Percentiles rank a stretch among this genome's conserved stretches.
Evolutionary conservation across 2,888 invertebrate genomes (phyloP).

Genomic region (Lasioglossum calceatum): DNA sequence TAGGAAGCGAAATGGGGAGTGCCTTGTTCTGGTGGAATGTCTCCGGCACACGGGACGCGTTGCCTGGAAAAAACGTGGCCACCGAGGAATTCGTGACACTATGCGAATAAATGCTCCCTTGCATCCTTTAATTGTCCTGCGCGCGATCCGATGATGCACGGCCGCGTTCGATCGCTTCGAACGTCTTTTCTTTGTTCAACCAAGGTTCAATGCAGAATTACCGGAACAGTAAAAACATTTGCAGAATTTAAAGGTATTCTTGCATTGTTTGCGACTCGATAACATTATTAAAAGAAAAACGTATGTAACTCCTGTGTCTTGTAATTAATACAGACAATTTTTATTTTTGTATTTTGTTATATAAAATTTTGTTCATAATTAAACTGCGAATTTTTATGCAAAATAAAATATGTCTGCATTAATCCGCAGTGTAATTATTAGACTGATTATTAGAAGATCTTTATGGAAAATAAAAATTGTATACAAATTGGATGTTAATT

Average conservation of each 20-base stretch:
- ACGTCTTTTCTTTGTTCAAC: not conserved
- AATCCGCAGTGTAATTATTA: no score
- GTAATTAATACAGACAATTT: no score
- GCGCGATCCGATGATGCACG: not conserved
- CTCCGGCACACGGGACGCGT: conserved; percentile 27
- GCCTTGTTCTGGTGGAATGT: conserved; percentile 53
- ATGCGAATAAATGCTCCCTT: conserved; percentile 35
- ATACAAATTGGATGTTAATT: no score
- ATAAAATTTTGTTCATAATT: no score
- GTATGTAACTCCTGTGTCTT: no score
- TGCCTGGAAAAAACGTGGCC: conserved; percentile 16
- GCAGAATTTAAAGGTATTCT: not conserved
- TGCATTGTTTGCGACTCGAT: not conserved
- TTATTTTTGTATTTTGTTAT: no score
- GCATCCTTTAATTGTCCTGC: not conserved
- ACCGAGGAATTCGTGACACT: conserved; percentile 41
- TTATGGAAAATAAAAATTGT: no score
- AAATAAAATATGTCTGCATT: no score
- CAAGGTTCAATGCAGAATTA: not conserved
- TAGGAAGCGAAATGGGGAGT: conserved; percentile 48
- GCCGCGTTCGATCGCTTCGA: not conserved
- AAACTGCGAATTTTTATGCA: no score
- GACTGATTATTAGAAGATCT: no score
- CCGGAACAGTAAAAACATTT: not conserved
- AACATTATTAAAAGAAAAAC: no score